A percentile compares a stretch with the other conserved stretches of the same genome.
These are phyloP conservation scores for Trichosurus vulpecula DNA, from an alignment of 2,797 vertebrate species.

Conservation along the genomic window DNA sequence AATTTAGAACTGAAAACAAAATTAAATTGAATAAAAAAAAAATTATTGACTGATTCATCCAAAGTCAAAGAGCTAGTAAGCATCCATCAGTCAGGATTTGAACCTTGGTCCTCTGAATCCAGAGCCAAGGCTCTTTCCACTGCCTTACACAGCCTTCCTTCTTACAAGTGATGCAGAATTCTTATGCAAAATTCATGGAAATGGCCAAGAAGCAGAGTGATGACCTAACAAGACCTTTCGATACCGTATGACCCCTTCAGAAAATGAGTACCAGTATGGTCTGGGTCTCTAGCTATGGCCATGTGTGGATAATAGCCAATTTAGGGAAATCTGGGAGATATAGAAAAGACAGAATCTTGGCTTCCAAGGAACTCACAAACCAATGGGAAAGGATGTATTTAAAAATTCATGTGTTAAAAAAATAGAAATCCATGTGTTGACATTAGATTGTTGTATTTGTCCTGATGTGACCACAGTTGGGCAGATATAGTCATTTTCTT, in stretches of 20 bases:
- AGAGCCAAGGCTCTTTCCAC: not conserved
- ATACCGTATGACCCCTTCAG: not conserved
- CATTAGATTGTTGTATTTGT: no score
- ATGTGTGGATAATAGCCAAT: not conserved
- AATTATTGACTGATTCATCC: not conserved
- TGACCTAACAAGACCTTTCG: not conserved
- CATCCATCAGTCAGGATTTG: not conserved
- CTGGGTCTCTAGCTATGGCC: not conserved
- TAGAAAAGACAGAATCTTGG: not conserved
- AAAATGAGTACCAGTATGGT: not conserved
- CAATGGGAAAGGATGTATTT: not conserved
- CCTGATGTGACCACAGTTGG: no score
- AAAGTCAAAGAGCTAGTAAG: not conserved
- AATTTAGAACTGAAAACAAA: not conserved
- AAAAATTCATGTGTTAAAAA: not conserved
- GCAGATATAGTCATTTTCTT: no score
- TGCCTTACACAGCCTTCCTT: not conserved
- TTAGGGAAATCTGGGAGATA: not conserved
- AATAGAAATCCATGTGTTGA: no score
- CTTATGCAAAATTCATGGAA: not conserved
- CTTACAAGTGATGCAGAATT: not conserved
- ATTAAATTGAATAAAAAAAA: not conserved
- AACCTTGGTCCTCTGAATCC: not conserved
- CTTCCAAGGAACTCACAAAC: not conserved
- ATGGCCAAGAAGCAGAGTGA: not conserved